Evolutionary conservation across 1,140 invertebrate species (phyloP).

Genomic region (Tribolium madens): DNA sequence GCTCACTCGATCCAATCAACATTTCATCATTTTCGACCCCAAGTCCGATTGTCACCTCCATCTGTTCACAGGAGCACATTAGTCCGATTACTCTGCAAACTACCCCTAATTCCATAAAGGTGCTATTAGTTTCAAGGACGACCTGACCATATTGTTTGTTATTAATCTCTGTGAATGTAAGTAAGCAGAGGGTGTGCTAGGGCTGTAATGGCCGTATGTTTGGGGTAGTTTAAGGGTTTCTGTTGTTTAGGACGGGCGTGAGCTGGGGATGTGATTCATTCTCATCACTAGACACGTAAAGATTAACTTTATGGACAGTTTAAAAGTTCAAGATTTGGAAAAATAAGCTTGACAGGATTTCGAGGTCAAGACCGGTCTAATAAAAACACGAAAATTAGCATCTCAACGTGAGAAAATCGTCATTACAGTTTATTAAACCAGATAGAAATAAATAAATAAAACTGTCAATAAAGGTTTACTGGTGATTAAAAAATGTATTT

Average conservation of each 20-base stretch:
- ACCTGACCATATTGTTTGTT: constrained; percentile 52
- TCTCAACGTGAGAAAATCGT: too few species aligned
- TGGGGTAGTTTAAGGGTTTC: constrained; percentile 48
- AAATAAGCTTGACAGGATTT: too few species aligned
- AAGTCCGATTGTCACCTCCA: constrained; percentile 32
- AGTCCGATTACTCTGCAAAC: constrained; percentile 42
- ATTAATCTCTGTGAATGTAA: constrained; percentile 51
- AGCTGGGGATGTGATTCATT: constrained; percentile 51
- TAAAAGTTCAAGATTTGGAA: too few species aligned
- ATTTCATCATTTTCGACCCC: constrained; percentile 30
- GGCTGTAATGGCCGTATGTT: constrained; percentile 45
- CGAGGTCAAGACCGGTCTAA: too few species aligned
- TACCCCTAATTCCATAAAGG: constrained; percentile 53
- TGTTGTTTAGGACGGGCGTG: constrained; percentile 48
- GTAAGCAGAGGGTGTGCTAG: constrained; percentile 39
- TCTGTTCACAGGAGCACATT: constrained; percentile 29
- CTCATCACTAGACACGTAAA: constrained; percentile 32
- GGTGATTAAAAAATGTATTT: too few species aligned
- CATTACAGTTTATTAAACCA: too few species aligned
- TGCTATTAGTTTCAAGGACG: constrained; percentile 44
- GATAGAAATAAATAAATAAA: too few species aligned
- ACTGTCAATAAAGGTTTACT: too few species aligned
- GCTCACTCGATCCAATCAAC: not conserved
- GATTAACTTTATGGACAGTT: not conserved
- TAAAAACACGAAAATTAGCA: too few species aligned